Evolutionary conservation across 2,113 vertebrate genomes (phyloP).

Genomic region (Psophia crepitans): DNA sequence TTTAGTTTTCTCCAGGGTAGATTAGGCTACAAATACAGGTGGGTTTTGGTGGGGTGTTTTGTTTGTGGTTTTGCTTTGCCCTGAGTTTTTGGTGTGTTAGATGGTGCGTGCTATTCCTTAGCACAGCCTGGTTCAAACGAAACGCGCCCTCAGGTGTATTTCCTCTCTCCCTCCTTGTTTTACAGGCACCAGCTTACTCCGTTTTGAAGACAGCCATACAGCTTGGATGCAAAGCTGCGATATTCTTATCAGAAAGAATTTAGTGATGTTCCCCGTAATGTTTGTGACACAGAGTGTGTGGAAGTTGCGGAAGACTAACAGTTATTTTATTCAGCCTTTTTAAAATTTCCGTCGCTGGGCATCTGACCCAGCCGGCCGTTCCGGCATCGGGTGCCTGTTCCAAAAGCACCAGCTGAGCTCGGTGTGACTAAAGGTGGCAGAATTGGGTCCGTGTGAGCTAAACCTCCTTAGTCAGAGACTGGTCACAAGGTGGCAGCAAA

Average conservation of each 20-base stretch:
- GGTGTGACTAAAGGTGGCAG: neutral
- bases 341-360: neutral
- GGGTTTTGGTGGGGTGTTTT: neutral
- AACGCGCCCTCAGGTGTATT: neutral
- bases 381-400: neutral
- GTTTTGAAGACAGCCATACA: conserved; percentile 90
- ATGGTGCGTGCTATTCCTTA: neutral
- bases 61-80: neutral
- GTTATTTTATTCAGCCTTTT: neutral
- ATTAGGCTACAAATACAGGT: neutral
- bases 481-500: conserved; percentile 43
- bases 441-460: neutral
- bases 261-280: conserved; percentile 53
- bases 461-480: neutral
- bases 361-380: neutral
- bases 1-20: neutral
- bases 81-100: neutral
- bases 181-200: conserved; percentile 86
- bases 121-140: neutral
- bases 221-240: conserved; percentile 88
- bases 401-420: neutral
- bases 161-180: neutral
- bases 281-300: neutral
- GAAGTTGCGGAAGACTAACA: neutral
- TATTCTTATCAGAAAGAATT: conserved; percentile 88